These are phyloP conservation scores for Eupeodes luniger DNA, from an alignment of 2,888 invertebrate species.

Conservation along the genomic window DNA sequence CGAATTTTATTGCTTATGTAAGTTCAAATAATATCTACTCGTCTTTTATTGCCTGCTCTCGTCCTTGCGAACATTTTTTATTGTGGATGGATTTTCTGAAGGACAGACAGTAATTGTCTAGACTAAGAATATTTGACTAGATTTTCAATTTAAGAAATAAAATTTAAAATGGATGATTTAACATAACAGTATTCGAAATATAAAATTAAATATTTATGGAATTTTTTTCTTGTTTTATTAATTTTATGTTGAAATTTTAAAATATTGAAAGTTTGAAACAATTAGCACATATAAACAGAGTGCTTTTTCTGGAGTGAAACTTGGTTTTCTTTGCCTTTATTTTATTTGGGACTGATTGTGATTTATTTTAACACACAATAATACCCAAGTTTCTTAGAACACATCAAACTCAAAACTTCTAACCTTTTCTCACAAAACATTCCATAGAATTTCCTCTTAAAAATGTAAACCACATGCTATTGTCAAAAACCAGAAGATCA, in stretches of 20 bases:
- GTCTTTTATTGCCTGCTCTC: background rate
- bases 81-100: background rate
- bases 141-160: background rate
- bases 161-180: background rate
- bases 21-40: background rate
- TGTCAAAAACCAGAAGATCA: conserved; percentile 43
- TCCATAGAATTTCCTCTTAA: background rate
- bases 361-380: no score
- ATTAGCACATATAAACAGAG: no score
- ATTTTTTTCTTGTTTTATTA: background rate
- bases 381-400: no score
- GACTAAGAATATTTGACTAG: background rate
- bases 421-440: background rate
- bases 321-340: no score
- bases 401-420: no score
- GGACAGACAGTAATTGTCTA: background rate
- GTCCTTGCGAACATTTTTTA: background rate
- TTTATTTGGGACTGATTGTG: no score
- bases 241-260: background rate
- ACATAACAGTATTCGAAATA: background rate
- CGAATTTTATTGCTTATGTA: background rate
- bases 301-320: no score
- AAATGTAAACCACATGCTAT: conserved; percentile 5
- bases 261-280: background rate
- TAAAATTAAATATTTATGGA: background rate